Base-by-base conservation (phyloP, 2,113 vertebrate species). In the Albula glossodonta region DNA sequence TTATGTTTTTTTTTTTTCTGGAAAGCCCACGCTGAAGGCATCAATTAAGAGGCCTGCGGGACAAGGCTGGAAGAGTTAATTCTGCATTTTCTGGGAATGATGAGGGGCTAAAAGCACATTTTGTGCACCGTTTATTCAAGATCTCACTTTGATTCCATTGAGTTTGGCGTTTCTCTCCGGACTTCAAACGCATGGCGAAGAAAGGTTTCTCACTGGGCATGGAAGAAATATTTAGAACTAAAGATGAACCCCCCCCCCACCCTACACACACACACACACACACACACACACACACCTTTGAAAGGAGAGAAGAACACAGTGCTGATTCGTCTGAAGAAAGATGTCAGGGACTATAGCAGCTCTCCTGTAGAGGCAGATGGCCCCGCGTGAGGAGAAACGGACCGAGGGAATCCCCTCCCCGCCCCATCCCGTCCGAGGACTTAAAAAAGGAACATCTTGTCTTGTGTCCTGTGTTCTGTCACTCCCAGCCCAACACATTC, bases 381-480 rank as follows among this genome's bases (percentile, higher is more conserved):
- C 31, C 31, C 31, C 31, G 31, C 31, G 31, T 41, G 31, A 41
- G 31, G 31, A 41, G 31, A 41, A 41, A 41, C 31, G 31, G 31
- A 41, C 31, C 31, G 31, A 41, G 31, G 31, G 31, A 41, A 41
- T 41, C 31, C 31, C 31, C 1, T 41, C 31, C 31, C 31, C 31
- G 52, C 15, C 77, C 84, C 12, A 3, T 66, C 57, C 77, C n/a
- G 41, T 84, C 49, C 53, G 78, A 50, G 25, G 3, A 80, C 86
- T 22, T 63, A 80, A 85, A 74, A 83, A 88, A 87, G 53, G 80
- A 81, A 86, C 57, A 82, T 81, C 82, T 63, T 85, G 85, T 81
- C 83, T 81, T 80, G 81, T 82, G 82, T 83, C 79, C 85, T 70
- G 51, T 52, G 78, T 84, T 60, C 51, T 83, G 70, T 83, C 81